Base-by-base conservation (phyloP, 1,140 invertebrate genomes). In the Trachymyrmex cornetzi region DNA sequence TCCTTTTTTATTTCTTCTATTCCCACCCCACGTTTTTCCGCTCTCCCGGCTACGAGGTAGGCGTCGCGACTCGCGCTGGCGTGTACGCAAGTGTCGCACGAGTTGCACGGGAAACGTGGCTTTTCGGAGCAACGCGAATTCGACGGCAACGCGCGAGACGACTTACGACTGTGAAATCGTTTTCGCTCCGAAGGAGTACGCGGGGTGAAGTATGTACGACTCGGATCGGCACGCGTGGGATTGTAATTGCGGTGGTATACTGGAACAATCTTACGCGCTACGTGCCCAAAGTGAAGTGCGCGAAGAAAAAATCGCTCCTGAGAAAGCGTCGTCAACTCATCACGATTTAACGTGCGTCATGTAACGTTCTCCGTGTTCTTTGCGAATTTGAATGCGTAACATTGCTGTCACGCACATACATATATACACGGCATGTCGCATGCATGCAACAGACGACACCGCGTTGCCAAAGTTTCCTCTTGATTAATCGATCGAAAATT, bases 361-460 rank as follows among this genome's bases (percentile, higher is more conserved):
- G 24, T 34, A 61, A 74, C 67, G 9, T 61, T 57, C 61, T 27
- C 34, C 2, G 22, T 19, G 57, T 48, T 27, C 61, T 67, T 86
- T 34, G 88, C 80, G 34, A 85, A 86, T 88, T 88, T 77, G 19
- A 24, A 89, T 77, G 87, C 86, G 64, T 89, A 77, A 75, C 63
- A n/a, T 87, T 66, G 72, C n/a, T 44, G 71, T 67, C 77, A 74
- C 88, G 75, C 63, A 69, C 86, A 55, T 44, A 44, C 30, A 6
- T 44, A 9, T 44, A 53, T 30, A 77, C 84, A 74, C 80, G 57
- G 66, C 72, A 30, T 30, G 72, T 88, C 74, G 57, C 87, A 75
- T 59, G 91, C 91, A 92, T 94, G 93, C 93, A 94, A 94, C 93
- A 94, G 93, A 93, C 93, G 93, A 93, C 92, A 93, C 93, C 90